phyloP scores from a whole-genome alignment of 1,140 invertebrate species.

The Bombus vancouverensis region DNA sequence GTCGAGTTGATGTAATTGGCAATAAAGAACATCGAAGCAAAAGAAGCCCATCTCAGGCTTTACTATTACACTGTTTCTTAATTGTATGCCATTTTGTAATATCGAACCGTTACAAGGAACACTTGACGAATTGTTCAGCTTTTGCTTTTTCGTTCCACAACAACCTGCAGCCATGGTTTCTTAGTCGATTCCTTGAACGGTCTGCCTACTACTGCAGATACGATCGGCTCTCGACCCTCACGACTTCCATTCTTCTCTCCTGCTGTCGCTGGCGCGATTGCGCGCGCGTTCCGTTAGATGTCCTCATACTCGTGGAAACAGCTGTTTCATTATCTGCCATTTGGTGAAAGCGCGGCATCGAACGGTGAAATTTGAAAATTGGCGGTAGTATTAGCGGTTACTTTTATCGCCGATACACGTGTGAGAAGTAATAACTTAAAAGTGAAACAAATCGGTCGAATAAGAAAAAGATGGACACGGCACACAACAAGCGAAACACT shows the following conservation, averaged over 20 bases:
- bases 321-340: constrained; percentile 66
- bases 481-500: neutral
- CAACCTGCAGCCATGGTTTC: constrained; percentile 91
- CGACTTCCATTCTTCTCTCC: constrained; percentile 47
- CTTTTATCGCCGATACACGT: neutral
- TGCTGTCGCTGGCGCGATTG: constrained; percentile 49
- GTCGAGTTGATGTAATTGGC: constrained; percentile 95
- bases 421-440: neutral
- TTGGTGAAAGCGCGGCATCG: constrained; percentile 32
- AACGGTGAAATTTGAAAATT: constrained; percentile 53
- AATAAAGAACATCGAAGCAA: constrained; percentile 98
- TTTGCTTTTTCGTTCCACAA: constrained; percentile 94
- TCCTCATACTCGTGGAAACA: constrained; percentile 56
- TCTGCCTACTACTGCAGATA: constrained; percentile 23
- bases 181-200: constrained; percentile 39
- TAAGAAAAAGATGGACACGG: too few relatives aligned
- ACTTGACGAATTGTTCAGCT: constrained; percentile 89
- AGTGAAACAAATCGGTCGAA: neutral
- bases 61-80: constrained; percentile 85
- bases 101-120: constrained; percentile 82
- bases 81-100: constrained; percentile 74
- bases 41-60: constrained; percentile 98
- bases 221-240: constrained; percentile 39
- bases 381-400: neutral
- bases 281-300: constrained; percentile 68